Conservation (phyloP, 2,113 vertebrate species). For the Scomber japonicus region DNA sequence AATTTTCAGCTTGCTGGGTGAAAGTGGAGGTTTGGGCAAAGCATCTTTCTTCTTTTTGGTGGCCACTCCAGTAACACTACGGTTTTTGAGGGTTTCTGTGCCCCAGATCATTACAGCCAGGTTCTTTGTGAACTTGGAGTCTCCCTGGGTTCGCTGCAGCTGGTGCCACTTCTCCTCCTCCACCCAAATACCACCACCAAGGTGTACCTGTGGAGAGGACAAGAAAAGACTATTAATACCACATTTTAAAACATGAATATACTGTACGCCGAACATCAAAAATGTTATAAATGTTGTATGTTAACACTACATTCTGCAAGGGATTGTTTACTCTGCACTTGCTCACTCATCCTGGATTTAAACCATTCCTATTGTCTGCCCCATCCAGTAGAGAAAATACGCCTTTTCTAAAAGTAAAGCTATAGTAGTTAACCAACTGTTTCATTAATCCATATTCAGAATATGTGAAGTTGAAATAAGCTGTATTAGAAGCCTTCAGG, state of each 20-base stretch:
- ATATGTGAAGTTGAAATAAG: background rate
- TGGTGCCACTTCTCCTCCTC: conserved; percentile 99
- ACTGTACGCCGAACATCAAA: background rate
- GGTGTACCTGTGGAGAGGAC: conserved; percentile 89
- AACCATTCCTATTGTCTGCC: background rate
- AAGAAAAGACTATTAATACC: background rate
- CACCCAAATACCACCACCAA: conserved; percentile 98
- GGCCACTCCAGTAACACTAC: conserved; percentile 97
- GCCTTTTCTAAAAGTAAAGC: too few relatives aligned
- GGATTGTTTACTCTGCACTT: background rate
- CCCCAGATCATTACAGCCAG: conserved; percentile 99
- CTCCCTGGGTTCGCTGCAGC: conserved; percentile 98
- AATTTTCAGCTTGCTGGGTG: conserved; percentile 98
- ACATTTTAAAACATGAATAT: background rate
- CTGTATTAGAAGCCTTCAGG: background rate
- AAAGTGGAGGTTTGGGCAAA: conserved; percentile 96
- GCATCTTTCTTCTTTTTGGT: conserved; percentile 99
- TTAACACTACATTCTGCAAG: background rate
- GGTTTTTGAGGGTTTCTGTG: conserved; percentile 98
- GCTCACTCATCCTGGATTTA: background rate
- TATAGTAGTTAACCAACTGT: background rate
- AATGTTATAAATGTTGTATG: background rate
- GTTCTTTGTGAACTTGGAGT: conserved; percentile 99
- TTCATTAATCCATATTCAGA: background rate
- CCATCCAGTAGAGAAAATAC: background rate